Percentiles rank a stretch among this genome's conserved stretches.
Evolutionary conservation across 2,888 invertebrate genomes (phyloP).

Genomic region (Eupithecia subfuscata): DNA sequence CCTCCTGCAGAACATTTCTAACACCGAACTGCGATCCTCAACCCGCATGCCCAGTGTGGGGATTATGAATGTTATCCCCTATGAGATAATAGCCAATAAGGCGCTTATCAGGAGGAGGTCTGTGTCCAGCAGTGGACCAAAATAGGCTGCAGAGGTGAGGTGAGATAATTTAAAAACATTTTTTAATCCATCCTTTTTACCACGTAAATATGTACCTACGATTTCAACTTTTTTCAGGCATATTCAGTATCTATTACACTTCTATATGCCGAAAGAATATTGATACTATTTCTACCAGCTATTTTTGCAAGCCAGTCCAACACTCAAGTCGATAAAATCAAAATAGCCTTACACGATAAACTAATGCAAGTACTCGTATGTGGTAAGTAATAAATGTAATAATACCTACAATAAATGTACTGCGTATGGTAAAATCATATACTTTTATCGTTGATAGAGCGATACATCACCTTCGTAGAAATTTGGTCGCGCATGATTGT

Average conservation of each 20-base stretch:
- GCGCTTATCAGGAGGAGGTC: too few relatives aligned
- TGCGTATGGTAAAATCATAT: background rate
- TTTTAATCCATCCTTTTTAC: background rate
- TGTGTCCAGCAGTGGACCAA: too few relatives aligned
- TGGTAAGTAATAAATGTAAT: background rate
- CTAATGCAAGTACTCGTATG: background rate
- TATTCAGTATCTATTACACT: background rate
- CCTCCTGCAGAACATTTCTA: too few relatives aligned
- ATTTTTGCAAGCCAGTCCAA: background rate
- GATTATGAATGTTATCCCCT: too few relatives aligned
- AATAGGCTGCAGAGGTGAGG: too few relatives aligned
- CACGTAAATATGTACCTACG: background rate
- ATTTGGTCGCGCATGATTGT: background rate
- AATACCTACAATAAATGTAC: background rate
- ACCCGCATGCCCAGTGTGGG: too few relatives aligned
- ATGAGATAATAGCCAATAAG: too few relatives aligned
- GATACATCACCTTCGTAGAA: background rate
- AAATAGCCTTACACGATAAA: constrained; percentile 1
- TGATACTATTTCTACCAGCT: constrained; percentile 6
- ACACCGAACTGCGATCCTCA: too few relatives aligned
- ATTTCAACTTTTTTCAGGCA: background rate
- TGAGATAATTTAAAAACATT: background rate
- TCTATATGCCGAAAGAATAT: background rate
- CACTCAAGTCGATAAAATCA: constrained; percentile 2
- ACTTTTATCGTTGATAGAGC: background rate